phyloP scores from a whole-genome alignment of 2,888 invertebrate species.

The Diploptera punctata region DNA sequence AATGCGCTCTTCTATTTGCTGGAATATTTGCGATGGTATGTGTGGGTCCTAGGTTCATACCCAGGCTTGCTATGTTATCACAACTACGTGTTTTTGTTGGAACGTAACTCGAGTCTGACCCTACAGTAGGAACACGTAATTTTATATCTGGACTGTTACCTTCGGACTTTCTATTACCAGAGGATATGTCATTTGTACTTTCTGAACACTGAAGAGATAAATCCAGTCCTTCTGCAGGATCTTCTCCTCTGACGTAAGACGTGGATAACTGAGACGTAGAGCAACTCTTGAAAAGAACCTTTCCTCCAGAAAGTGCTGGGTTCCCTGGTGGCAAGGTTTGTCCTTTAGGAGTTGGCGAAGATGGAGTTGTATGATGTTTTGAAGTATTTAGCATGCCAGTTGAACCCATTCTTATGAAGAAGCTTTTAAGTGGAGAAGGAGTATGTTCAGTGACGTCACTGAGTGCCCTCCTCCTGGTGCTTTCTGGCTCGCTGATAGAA shows the following conservation, averaged over 20 bases:
- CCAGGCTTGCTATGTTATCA: constrained; percentile 72
- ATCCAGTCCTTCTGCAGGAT: constrained; percentile 80
- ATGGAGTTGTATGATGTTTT: constrained; percentile 43
- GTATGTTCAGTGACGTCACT: constrained; percentile 49
- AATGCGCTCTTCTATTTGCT: constrained; percentile 66
- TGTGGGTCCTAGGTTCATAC: constrained; percentile 54
- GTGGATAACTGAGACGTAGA: constrained; percentile 66
- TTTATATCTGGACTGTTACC: neutral
- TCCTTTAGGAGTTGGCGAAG: constrained; percentile 48
- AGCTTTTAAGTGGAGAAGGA: constrained; percentile 72
- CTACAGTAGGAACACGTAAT: neutral
- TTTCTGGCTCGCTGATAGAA: constrained; percentile 6
- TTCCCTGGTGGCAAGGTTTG: constrained; percentile 18
- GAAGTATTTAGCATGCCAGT: constrained; percentile 71
- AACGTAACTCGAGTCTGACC: constrained; percentile 57
- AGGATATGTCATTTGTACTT: constrained; percentile 12
- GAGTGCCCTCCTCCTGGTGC: neutral
- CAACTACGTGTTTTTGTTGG: constrained; percentile 72
- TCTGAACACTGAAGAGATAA: constrained; percentile 49
- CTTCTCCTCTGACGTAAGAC: constrained; percentile 75
- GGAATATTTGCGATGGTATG: constrained; percentile 52
- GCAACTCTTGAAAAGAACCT: constrained; percentile 71
- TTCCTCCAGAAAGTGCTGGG: constrained; percentile 18
- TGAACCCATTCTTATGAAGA: constrained; percentile 78
- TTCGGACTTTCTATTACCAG: neutral